Conservation (phyloP, 2,797 vertebrate species). For the Notoglanidium macrostoma region DNA sequence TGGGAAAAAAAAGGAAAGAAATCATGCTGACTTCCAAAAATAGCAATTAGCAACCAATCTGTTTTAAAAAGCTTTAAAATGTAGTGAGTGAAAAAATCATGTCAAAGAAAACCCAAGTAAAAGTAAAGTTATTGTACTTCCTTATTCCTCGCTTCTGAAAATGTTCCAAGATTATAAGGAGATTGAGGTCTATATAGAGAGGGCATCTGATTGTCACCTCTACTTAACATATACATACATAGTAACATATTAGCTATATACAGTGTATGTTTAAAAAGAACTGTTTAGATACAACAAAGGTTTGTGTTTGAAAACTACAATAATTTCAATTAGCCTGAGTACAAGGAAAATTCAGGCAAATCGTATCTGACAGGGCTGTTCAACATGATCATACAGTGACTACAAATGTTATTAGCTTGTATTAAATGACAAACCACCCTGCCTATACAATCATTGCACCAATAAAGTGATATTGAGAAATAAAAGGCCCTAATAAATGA, state of each 20-base stretch:
- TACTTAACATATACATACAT: too few relatives aligned
- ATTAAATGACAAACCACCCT: conserved; percentile 54
- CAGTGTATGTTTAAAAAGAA: background rate
- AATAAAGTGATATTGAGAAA: conserved; percentile 57
- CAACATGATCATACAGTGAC: conserved; percentile 50
- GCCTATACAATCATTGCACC: conserved; percentile 55
- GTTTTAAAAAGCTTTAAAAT: conserved; percentile 19
- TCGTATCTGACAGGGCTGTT: conserved; percentile 34
- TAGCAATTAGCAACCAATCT: conserved; percentile 4
- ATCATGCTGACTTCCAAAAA: conserved; percentile 25
- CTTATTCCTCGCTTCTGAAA: background rate
- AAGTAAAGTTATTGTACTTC: background rate
- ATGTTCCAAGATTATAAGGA: background rate
- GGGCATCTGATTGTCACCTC: background rate
- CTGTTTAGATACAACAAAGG: conserved; percentile 33
- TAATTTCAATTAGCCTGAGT: conserved; percentile 39
- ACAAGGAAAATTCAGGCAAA: conserved; percentile 37
- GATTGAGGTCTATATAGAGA: background rate
- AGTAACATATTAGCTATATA: background rate
- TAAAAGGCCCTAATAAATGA: conserved; percentile 60
- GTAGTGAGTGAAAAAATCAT: background rate
- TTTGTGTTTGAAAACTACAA: conserved; percentile 31
- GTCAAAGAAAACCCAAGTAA: background rate
- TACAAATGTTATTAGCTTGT: conserved; percentile 52
- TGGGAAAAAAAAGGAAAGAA: background rate